Evolutionary conservation across 2,888 invertebrate genomes (phyloP).

Genomic region (Ectemnius continuus): DNA sequence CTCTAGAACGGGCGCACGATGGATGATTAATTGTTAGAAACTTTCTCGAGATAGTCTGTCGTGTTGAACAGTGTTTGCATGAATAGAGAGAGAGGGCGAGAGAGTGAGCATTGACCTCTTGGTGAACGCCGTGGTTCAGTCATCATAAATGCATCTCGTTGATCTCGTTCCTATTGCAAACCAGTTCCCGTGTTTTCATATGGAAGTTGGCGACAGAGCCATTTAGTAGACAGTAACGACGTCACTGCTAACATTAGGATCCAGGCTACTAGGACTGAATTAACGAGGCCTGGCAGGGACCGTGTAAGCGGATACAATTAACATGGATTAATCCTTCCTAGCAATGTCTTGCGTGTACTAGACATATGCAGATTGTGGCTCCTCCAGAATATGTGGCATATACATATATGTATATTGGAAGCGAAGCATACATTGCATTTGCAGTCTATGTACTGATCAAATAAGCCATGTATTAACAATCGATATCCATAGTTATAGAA

Average conservation of each 20-base stretch:
- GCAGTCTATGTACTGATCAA: too few species aligned
- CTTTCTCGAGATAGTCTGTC: not conserved
- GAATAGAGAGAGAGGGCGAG: not conserved
- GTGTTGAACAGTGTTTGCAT: not conserved
- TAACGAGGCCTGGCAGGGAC: constrained; percentile 6
- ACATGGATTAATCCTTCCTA: constrained; percentile 26
- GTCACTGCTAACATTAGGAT: not conserved
- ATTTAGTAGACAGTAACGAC: not conserved
- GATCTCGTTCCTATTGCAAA: not conserved
- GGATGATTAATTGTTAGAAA: not conserved
- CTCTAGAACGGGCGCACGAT: not conserved
- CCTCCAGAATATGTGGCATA: not conserved
- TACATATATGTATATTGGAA: not conserved
- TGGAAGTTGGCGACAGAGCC: not conserved
- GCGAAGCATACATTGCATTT: too few species aligned
- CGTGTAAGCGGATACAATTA: constrained; percentile 22
- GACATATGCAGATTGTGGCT: constrained; percentile 1
- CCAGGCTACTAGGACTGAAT: not conserved
- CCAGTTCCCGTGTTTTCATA: not conserved
- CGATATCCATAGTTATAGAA: too few species aligned
- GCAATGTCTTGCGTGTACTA: not conserved
- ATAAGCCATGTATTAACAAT: too few species aligned
- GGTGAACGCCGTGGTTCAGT: not conserved
- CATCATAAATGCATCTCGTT: constrained; percentile 7
- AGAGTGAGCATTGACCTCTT: not conserved